phyloP scores from a whole-genome alignment of 2,888 invertebrate species.

The Heliconius cydno region DNA sequence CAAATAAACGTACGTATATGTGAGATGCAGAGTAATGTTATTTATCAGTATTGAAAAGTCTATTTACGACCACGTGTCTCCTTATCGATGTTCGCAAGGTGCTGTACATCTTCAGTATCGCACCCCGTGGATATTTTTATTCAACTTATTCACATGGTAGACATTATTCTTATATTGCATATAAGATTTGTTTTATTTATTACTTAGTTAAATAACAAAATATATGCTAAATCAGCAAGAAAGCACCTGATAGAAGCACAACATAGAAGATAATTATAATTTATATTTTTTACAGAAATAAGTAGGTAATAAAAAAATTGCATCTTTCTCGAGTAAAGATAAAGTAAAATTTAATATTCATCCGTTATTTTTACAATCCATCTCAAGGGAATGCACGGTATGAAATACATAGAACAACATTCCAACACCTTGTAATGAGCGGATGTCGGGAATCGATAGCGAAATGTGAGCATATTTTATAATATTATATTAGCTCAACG shows the following conservation, averaged over 20 bases:
- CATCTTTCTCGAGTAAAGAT: constrained; percentile 10
- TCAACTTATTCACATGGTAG: constrained; percentile 2
- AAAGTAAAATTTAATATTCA: constrained; percentile 58
- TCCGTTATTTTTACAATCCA: constrained; percentile 53
- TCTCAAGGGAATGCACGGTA: constrained; percentile 66
- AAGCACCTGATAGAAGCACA: too few species aligned
- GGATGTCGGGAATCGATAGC: constrained; percentile 80
- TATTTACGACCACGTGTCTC: constrained; percentile 62
- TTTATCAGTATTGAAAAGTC: constrained; percentile 60
- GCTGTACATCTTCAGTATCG: constrained; percentile 23
- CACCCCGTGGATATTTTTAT: constrained; percentile 30
- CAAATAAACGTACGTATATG: constrained; percentile 55
- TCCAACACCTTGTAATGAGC: constrained; percentile 79
- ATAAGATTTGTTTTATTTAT: not conserved
- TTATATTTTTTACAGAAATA: not conserved
- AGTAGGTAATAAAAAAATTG: not conserved
- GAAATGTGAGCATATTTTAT: constrained; percentile 77
- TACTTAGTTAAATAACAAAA: too few species aligned
- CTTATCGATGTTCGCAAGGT: constrained; percentile 55
- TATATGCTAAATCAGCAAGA: too few species aligned
- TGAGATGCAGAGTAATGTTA: constrained; percentile 62
- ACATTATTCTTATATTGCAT: constrained; percentile 5
- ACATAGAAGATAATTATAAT: too few species aligned
- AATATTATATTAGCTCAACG: constrained; percentile 56
- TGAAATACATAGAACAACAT: constrained; percentile 76